Evolutionary conservation across 2,888 invertebrate genomes (phyloP), one percentile per base, ranked within the genome.

Genomic region (Parapristionchus giblindavisi): DNA sequence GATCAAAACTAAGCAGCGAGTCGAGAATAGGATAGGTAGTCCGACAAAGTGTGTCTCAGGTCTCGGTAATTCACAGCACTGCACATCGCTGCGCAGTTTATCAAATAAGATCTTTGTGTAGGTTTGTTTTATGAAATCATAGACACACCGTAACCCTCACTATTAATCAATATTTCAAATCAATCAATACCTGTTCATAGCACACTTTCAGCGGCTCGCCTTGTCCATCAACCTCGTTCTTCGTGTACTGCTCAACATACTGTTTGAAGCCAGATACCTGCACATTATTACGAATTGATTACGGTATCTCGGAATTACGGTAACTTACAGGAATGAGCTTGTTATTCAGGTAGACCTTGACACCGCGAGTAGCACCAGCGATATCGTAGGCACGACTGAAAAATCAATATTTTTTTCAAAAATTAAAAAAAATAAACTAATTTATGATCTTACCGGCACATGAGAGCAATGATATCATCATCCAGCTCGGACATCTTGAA

Each of bases 401-500:
- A 34, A 36, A 21, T 32, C 43, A 43, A 17, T 14, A 43, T n/a
- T 8, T 29, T 32, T 8, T n/a, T n/a, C n/a, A n/a, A n/a, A n/a
- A n/a, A n/a, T n/a, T n/a, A n/a, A n/a, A n/a, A n/a, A n/a, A n/a
- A n/a, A n/a, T n/a, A n/a, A n/a, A n/a, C n/a, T n/a, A n/a, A n/a
- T n/a, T n/a, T n/a, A n/a, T n/a, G n/a, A n/a, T n/a, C 63, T 17
- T 17, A 65, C 68, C 68, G 78, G 63, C 93, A 93, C 93, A 99
- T 94, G 63, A 99, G 89, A 3, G 92, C 91, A 0, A 98, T 93
- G 83, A 95, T 96, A 88, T 96, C 99, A 72, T 93, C 93, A 89
- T 99, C 97, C 29, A 99, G 90, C 75, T 90, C 91, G 0, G 93
- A 92, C 99, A 99, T 99, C 89, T 94, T 94, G 89, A 99, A n/a